phyloP scores from a whole-genome alignment of 2,888 invertebrate genomes.

The Drosophila flavopinicola region DNA sequence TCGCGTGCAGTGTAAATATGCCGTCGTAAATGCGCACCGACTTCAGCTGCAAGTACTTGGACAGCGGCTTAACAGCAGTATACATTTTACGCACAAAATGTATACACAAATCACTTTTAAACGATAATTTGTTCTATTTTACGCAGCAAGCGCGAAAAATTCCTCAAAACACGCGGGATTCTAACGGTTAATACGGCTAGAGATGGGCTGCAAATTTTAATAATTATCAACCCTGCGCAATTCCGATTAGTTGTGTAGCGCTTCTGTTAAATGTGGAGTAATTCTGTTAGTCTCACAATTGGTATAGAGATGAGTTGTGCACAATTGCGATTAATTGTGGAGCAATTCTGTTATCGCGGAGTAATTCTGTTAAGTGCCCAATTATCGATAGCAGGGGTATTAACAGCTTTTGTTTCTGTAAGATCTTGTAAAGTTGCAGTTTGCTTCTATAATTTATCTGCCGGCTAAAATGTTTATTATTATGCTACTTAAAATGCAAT shows the following conservation, averaged over 20 bases:
- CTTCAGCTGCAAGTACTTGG: conserved; percentile 86
- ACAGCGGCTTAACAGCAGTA: conserved; percentile 88
- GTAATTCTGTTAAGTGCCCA: no score
- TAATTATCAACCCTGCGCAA: no score
- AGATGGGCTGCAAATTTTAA: no score
- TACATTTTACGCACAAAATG: conserved; percentile 85
- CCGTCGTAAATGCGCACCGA: conserved; percentile 90
- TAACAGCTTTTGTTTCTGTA: no score
- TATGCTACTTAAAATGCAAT: no score
- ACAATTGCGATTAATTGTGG: no score
- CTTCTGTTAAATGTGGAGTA: conserved; percentile 21
- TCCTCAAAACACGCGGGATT: conserved; percentile 60
- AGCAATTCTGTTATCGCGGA: no score
- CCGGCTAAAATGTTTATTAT: neutral
- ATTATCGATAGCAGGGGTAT: no score
- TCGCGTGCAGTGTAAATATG: conserved; percentile 90
- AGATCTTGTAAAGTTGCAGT: no score
- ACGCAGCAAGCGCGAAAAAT: neutral
- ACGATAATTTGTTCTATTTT: neutral
- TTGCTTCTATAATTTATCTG: no score
- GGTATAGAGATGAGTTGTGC: no score
- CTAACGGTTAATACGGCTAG: conserved; percentile 50
- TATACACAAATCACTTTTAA: neutral
- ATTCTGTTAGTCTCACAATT: conserved; percentile 15
- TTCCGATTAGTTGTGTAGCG: conserved; percentile 3